Base-by-base conservation (phyloP, 2,797 vertebrate genomes). In the Aratinga solstitialis region DNA sequence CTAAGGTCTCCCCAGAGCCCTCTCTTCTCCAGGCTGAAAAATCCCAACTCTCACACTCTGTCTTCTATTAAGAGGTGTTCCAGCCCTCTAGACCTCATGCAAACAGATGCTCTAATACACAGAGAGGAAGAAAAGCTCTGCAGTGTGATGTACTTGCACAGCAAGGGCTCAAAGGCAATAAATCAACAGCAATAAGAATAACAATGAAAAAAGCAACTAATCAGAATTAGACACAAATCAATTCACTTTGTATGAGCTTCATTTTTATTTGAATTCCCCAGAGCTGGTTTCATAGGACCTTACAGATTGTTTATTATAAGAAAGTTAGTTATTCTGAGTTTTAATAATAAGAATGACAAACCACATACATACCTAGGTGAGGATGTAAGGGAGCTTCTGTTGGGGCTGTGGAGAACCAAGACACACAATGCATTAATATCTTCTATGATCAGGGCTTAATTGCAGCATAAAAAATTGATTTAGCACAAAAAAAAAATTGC, bases 341-440 rank as follows among this genome's bases (percentile, higher is more conserved):
- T 74, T 61, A 91, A 58, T 34, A 82, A n/a, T 67, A 89, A 87
- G 48, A 91, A 81, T 62, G 72, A 67, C 7, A 72, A 82, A 84
- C 61, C 21, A 98, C 99, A 97, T 96, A 98, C 99, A 97, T 96
- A 99, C 99, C 98, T 75, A 99, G 98, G 94, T 98, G 99, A 30
- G 98, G 99, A 81, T 98, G 98, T 92, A 98, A 62, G 12, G 99
- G 99, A 71, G 99, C 98, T 96, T 99, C 99, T 17, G 99, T 99
- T 1, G 99, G 99, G 96, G 99, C 99, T 99, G 94, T 2, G 59
- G 97, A 95, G 89, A 93, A 97, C 32, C 95, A 90, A 96, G 38
- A 89, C 82, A 91, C 14, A 95, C 42, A 86, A 23, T 24, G 5
- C 27, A 32, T 95, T 0, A 95, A 6, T 72, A 90, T 76, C n/a